Percentiles rank a stretch among this genome's conserved stretches.
These are phyloP conservation scores for Ormyrus labotus DNA, from an alignment of 2,888 invertebrate species.

Conservation along the genomic window DNA sequence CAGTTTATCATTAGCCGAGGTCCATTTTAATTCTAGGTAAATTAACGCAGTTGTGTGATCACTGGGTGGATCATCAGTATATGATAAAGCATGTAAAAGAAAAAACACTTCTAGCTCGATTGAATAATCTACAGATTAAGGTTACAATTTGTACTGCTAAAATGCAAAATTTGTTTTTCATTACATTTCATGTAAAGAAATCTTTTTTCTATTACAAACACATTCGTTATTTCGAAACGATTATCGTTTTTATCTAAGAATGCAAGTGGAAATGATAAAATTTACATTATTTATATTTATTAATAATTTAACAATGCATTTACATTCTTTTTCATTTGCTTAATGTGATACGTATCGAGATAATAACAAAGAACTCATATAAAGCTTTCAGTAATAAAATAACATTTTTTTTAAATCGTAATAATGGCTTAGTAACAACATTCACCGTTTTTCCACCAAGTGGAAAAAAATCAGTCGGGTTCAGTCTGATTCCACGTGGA, in stretches of 20 bases:
- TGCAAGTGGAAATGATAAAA: conserved; percentile 53
- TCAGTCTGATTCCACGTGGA: too few relatives aligned
- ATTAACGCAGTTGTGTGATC: conserved; percentile 35
- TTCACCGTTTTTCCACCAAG: conserved; percentile 36
- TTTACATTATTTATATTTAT: conserved; percentile 46
- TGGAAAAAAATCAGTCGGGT: too few relatives aligned
- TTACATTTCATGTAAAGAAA: conserved; percentile 32
- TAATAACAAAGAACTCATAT: conserved; percentile 49
- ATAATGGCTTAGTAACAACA: conserved; percentile 44
- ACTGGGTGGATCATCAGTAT: conserved; percentile 14
- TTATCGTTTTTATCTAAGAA: conserved; percentile 40
- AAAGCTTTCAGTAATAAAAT: conserved; percentile 52
- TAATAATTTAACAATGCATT: conserved; percentile 37
- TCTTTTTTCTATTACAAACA: conserved; percentile 10
- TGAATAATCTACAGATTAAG: conserved; percentile 53
- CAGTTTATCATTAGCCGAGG: conserved; percentile 29
- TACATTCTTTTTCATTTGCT: conserved; percentile 21
- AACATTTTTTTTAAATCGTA: conserved; percentile 29
- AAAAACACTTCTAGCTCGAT: conserved; percentile 37
- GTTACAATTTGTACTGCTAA: conserved; percentile 48
- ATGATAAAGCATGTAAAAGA: conserved; percentile 47
- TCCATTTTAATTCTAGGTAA: conserved; percentile 37
- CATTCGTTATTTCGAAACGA: conserved; percentile 41
- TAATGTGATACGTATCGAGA: conserved; percentile 27
- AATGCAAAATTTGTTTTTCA: conserved; percentile 42